phyloP scores from a whole-genome alignment of 2,797 vertebrate species.

The Takifugu rubripes region DNA sequence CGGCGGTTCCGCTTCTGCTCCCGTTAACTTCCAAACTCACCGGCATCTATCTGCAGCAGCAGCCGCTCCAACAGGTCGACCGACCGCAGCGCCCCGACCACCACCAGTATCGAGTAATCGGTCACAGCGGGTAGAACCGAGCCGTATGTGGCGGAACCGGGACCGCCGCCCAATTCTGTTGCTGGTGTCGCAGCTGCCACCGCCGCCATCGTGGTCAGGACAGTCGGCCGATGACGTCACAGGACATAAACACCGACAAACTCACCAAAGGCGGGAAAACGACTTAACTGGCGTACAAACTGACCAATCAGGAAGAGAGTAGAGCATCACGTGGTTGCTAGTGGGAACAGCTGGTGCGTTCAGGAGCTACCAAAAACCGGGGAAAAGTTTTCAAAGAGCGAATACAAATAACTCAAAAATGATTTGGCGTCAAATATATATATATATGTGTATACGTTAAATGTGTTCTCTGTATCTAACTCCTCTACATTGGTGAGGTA shows the following conservation, averaged over 20 bases:
- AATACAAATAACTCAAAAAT: too few species aligned
- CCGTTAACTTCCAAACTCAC: slow-evolving; percentile 33
- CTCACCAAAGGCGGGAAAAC: slow-evolving; percentile 7
- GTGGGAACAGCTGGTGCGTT: slow-evolving; percentile 9
- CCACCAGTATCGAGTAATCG: slow-evolving; percentile 53
- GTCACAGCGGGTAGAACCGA: slow-evolving; percentile 1
- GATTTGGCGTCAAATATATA: too few species aligned
- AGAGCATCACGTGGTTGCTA: slow-evolving; percentile 8
- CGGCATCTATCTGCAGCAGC: slow-evolving; percentile 52
- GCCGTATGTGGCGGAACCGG: slow-evolving; percentile 16
- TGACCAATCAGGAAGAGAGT: slow-evolving; percentile 26
- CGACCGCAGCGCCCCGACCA: slow-evolving; percentile 49
- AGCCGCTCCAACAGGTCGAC: slow-evolving; percentile 42
- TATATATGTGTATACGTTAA: too few species aligned
- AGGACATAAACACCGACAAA: not conserved
- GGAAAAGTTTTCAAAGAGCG: too few species aligned
- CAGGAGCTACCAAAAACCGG: not conserved
- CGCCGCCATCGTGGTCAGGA: slow-evolving; percentile 65
- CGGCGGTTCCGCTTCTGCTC: too few species aligned
- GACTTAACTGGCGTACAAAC: not conserved
- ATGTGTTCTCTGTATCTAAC: too few species aligned
- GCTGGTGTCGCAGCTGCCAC: slow-evolving; percentile 34
- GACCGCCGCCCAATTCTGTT: slow-evolving; percentile 50
- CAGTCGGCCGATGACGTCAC: slow-evolving; percentile 53
- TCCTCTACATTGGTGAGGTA: too few species aligned